These are phyloP conservation scores for Champsocephalus esox DNA, from an alignment of 2,797 vertebrate genomes.

Conservation along the genomic window DNA sequence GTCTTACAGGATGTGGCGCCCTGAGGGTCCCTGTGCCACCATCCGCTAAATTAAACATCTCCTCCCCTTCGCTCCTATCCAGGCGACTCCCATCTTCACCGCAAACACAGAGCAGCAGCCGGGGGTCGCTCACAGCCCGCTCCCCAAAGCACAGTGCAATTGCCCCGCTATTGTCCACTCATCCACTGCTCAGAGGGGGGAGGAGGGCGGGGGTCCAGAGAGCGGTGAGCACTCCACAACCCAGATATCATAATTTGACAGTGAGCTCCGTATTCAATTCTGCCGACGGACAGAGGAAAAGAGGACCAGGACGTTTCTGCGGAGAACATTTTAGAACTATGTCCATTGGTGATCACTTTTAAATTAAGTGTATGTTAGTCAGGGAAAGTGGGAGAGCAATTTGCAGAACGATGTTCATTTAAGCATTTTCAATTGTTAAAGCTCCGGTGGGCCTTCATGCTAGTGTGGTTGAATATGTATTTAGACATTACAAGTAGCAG, in stretches of 20 bases:
- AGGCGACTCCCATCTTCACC: constrained; percentile 44
- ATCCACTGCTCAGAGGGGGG: constrained; percentile 74
- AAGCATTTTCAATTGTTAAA: neutral
- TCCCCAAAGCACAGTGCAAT: constrained; percentile 88
- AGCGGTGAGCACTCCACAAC: constrained; percentile 54
- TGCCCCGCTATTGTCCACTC: constrained; percentile 88
- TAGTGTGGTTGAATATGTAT: neutral
- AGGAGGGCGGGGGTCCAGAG: constrained; percentile 33
- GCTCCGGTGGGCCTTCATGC: neutral
- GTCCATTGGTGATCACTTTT: constrained; percentile 32
- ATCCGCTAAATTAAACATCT: constrained; percentile 83
- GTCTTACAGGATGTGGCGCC: constrained; percentile 55
- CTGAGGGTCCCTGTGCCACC: constrained; percentile 72
- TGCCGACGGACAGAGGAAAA: constrained; percentile 19
- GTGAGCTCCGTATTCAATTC: constrained; percentile 57
- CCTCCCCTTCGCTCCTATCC: constrained; percentile 54
- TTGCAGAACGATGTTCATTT: constrained; percentile 24
- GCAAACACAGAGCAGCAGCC: no score
- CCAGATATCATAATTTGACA: constrained; percentile 64
- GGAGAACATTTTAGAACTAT: neutral
- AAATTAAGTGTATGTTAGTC: constrained; percentile 33
- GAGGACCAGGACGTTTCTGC: neutral
- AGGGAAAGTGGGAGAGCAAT: constrained; percentile 7
- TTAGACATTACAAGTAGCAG: constrained; percentile 1
- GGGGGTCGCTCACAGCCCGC: constrained; percentile 53